Percentiles rank a stretch among this genome's conserved stretches.
These are phyloP conservation scores for Orestias chungarensis DNA, from an alignment of 2,797 vertebrate species.

Conservation along the genomic window DNA sequence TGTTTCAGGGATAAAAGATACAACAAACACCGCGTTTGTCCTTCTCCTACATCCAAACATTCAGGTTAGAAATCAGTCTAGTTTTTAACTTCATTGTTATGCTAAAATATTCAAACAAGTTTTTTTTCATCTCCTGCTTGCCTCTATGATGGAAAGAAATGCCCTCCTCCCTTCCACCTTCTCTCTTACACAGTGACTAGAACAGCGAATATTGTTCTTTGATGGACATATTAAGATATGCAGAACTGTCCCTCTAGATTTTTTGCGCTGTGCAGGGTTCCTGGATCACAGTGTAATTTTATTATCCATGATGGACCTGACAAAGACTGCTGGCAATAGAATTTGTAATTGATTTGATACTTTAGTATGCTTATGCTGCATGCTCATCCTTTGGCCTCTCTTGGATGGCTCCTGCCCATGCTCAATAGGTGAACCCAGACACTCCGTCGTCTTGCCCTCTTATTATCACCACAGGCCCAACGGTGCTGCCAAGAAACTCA, in stretches of 20 bases:
- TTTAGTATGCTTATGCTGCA: slow-evolving; percentile 61
- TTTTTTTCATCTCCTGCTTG: slow-evolving; percentile 23
- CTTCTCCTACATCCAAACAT: slow-evolving; percentile 19
- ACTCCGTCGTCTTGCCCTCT: slow-evolving; percentile 61
- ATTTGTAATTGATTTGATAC: slow-evolving; percentile 64
- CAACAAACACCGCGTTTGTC: slow-evolving; percentile 24
- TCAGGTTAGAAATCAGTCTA: slow-evolving; percentile 25
- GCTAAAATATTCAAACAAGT: slow-evolving; percentile 44
- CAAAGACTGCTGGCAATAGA: slow-evolving; percentile 61
- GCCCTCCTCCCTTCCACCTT: slow-evolving; percentile 38
- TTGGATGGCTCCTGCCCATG: slow-evolving; percentile 32
- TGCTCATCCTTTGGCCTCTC: slow-evolving; percentile 46
- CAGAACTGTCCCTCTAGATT: slow-evolving; percentile 63
- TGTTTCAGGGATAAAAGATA: slow-evolving; percentile 46
- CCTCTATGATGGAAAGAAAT: slow-evolving; percentile 26
- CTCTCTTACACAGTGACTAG: slow-evolving; percentile 60
- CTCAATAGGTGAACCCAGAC: slow-evolving; percentile 56
- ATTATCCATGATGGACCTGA: slow-evolving; percentile 76
- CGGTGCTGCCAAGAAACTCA: slow-evolving; percentile 45
- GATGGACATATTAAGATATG: slow-evolving; percentile 67
- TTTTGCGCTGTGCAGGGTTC: slow-evolving; percentile 65
- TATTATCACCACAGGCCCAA: slow-evolving; percentile 52
- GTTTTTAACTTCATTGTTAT: slow-evolving; percentile 25
- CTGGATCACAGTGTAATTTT: slow-evolving; percentile 75
- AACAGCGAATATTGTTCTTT: slow-evolving; percentile 67